Percentiles rank a stretch among this genome's conserved stretches.
These are phyloP conservation scores for Plagodis pulveraria DNA, from an alignment of 2,888 invertebrate species.

Conservation along the genomic window DNA sequence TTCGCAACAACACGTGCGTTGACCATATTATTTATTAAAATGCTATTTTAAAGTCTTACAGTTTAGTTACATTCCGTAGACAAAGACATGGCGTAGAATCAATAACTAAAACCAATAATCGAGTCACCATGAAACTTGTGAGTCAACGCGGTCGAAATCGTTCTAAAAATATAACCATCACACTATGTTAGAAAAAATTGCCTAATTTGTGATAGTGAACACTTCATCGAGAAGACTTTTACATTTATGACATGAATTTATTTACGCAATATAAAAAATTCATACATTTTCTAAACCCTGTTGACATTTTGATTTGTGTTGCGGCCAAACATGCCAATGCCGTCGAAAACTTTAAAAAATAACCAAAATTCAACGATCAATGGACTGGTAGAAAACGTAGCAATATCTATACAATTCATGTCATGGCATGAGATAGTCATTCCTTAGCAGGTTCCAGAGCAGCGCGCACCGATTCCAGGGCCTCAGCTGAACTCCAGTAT, in stretches of 20 bases:
- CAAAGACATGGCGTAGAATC: too few species aligned
- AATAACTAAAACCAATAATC: too few species aligned
- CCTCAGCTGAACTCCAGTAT: conserved; percentile 90
- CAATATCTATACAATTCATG: conserved; percentile 4
- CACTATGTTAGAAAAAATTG: neutral
- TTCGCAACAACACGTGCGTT: too few species aligned
- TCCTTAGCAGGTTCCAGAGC: conserved; percentile 22
- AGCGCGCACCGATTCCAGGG: conserved; percentile 80
- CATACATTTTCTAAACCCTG: neutral
- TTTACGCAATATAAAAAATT: too few species aligned
- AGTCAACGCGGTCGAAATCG: too few species aligned
- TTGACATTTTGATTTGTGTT: neutral
- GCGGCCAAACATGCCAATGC: neutral
- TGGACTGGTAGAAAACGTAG: conserved; percentile 5
- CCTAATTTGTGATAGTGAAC: conserved; percentile 2
- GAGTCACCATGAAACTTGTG: too few species aligned
- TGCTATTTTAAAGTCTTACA: too few species aligned
- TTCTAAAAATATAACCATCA: neutral
- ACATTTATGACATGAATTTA: too few species aligned
- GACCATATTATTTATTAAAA: too few species aligned
- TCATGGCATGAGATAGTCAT: conserved; percentile 4
- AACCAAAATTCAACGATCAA: conserved; percentile 1
- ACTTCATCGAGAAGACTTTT: too few species aligned
- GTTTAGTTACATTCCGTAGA: too few species aligned
- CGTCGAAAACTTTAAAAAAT: neutral